phyloP scores from a whole-genome alignment of 2,888 invertebrate genomes.

The Chromoteleia sp. region DNA sequence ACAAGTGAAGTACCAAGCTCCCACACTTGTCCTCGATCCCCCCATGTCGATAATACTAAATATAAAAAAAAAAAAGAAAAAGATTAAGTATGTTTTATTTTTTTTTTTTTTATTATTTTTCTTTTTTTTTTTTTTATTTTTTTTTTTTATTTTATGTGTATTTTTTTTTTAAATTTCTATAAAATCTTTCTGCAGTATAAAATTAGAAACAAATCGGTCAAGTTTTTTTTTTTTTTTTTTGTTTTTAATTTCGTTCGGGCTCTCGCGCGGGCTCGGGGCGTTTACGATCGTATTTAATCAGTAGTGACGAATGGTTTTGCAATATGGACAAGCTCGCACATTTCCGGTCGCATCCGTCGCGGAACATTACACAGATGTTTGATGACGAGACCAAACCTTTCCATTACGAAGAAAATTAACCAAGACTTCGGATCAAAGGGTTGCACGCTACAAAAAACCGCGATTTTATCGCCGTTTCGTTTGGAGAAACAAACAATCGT shows the following conservation, averaged over 20 bases:
- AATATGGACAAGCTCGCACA: conserved; percentile 67
- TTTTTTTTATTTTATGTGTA: too few species aligned
- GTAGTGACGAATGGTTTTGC: conserved; percentile 74
- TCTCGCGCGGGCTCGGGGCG: conserved; percentile 61
- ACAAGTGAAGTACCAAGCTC: too few species aligned
- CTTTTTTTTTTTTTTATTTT: too few species aligned
- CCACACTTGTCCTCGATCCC: too few species aligned
- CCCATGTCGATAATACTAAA: too few species aligned
- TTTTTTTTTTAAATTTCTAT: too few species aligned
- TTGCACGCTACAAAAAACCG: conserved; percentile 28
- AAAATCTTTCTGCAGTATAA: too few species aligned
- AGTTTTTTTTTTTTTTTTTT: conserved; percentile 54
- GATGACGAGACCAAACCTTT: conserved; percentile 70
- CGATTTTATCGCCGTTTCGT: conserved; percentile 47
- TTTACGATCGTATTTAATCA: conserved; percentile 75
- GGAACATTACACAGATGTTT: conserved; percentile 68
- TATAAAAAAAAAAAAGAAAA: too few species aligned
- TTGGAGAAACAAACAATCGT: conserved; percentile 59
- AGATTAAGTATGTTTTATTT: too few species aligned
- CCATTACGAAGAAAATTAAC: conserved; percentile 69
- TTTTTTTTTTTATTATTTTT: too few species aligned
- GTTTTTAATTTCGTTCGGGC: conserved; percentile 51
- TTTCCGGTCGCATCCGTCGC: conserved; percentile 71
- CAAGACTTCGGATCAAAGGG: conserved; percentile 63
- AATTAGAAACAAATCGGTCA: conserved; percentile 53